Evolutionary conservation across 2,797 vertebrate genomes (phyloP).

Genomic region (Euphonia xanthogaster): DNA sequence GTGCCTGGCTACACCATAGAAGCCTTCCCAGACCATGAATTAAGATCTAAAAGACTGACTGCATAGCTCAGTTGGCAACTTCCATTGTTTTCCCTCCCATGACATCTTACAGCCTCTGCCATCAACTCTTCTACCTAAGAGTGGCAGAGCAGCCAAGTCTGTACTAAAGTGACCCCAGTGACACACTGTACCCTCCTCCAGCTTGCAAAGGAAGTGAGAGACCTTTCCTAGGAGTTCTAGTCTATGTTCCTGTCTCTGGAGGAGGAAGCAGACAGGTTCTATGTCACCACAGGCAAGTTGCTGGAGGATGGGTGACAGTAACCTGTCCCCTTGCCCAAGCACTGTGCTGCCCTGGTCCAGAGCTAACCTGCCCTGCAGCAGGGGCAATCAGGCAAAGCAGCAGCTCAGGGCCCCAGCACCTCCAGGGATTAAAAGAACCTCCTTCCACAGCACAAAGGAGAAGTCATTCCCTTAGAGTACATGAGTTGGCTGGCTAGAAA

Average conservation of each 20-base stretch:
- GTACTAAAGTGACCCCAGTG: fast-evolving
- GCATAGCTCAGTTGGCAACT: background rate
- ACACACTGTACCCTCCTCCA: background rate
- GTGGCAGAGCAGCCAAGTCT: background rate
- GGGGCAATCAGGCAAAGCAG: background rate
- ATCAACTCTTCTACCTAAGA: background rate
- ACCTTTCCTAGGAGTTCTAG: background rate
- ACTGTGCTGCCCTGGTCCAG: fast-evolving
- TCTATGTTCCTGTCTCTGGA: background rate
- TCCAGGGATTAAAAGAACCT: background rate
- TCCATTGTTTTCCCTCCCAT: background rate
- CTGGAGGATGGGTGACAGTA: background rate
- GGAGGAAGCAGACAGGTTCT: background rate
- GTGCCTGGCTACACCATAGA: background rate
- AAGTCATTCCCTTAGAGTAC: background rate
- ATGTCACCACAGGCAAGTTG: background rate
- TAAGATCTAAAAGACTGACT: background rate
- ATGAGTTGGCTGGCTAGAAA: background rate
- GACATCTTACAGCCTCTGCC: background rate
- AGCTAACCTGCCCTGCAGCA: background rate
- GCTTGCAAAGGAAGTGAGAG: background rate
- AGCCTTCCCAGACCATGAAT: background rate
- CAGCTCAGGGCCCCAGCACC: background rate
- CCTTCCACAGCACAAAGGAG: background rate
- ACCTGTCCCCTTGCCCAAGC: background rate